Base-by-base conservation (phyloP, 2,888 invertebrate genomes). In the Parapristionchus giblindavisi region DNA sequence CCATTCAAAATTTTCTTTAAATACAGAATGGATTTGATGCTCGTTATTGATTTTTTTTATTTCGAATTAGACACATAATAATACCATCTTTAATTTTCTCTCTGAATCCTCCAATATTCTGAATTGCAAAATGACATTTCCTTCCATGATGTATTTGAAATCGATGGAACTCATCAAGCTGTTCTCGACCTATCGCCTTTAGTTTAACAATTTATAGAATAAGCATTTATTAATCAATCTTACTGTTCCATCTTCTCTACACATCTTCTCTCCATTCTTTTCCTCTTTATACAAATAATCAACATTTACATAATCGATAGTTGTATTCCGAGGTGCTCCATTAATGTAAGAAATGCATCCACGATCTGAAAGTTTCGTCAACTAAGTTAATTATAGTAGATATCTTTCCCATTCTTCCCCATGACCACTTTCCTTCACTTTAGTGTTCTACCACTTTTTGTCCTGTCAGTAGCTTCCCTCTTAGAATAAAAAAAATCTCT, bases 291-390 rank as follows among this genome's bases (percentile, higher is more conserved):
- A 24, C 14, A 61, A 38, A 40, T 40, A 61, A 61, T 61, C 61
- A 24, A 61, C 14, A 17, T 2, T 38, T 24, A 36, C 34, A 34
- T 34, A 36, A 6, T 61, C 40, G 5, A 40, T 2, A 14, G 11
- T 38, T 6, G 6, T 1, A 24, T 61, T 61, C 38, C 24, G 14
- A 2, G 14, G 2, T 24, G 24, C 43, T 17, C 17, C 61, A 8
- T 40, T 24, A 11, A 61, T 24, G 61, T 61, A 61, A 11, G 61
- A 38, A 40, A 61, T 61, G 40, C 61, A 61, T 5, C 61, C 61
- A 21, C 40, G n/a, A 6, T 61, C 61, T 61, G 5, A 1, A 61
- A 38, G n/a, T n/a, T n/a, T n/a, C n/a, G n/a, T n/a, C n/a, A n/a
- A n/a, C n/a, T n/a, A n/a, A n/a, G n/a, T n/a, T n/a, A n/a, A n/a